A percentile compares a stretch with the other conserved stretches of the same genome.
Evolutionary conservation across 2,888 invertebrate genomes (phyloP).

Genomic region (Choreutis nemorana): DNA sequence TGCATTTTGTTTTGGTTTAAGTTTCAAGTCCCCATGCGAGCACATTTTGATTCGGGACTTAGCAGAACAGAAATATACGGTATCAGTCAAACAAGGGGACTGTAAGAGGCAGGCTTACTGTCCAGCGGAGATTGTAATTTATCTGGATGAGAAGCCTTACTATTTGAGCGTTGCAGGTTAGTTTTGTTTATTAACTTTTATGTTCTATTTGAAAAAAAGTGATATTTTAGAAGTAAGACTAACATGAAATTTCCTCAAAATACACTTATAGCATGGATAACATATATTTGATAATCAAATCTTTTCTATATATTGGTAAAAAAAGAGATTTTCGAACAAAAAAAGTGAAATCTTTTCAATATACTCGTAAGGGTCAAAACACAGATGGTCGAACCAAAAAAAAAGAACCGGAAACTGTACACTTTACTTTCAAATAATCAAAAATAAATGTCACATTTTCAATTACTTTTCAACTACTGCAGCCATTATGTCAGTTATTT

Average conservation of each 20-base stretch:
- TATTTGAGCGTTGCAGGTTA: slow-evolving; percentile 42
- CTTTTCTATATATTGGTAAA: too few species aligned
- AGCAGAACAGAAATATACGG: slow-evolving; percentile 73
- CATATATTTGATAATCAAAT: too few species aligned
- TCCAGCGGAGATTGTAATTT: slow-evolving; percentile 65
- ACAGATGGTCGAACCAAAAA: too few species aligned
- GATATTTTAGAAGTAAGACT: too few species aligned
- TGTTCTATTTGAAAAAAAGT: neutral
- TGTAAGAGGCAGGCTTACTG: slow-evolving; percentile 28
- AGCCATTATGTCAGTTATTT: too few species aligned
- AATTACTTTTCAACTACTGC: neutral
- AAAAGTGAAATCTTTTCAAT: too few species aligned
- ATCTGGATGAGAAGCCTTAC: slow-evolving; percentile 76
- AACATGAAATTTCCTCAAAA: too few species aligned
- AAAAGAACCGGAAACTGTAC: too few species aligned
- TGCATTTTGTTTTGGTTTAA: slow-evolving; percentile 27
- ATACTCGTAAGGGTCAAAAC: too few species aligned
- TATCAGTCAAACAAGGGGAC: slow-evolving; percentile 67
- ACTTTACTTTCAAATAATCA: too few species aligned
- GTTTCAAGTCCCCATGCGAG: slow-evolving; percentile 79
- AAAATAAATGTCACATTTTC: neutral
- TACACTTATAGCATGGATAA: too few species aligned
- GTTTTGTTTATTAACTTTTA: slow-evolving; percentile 2
- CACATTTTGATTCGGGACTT: slow-evolving; percentile 78
- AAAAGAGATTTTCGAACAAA: too few species aligned